Percentiles rank a stretch among this genome's conserved stretches.
Conservation (phyloP, 92 coral and sea anemone species). For the Porites rus region DNA sequence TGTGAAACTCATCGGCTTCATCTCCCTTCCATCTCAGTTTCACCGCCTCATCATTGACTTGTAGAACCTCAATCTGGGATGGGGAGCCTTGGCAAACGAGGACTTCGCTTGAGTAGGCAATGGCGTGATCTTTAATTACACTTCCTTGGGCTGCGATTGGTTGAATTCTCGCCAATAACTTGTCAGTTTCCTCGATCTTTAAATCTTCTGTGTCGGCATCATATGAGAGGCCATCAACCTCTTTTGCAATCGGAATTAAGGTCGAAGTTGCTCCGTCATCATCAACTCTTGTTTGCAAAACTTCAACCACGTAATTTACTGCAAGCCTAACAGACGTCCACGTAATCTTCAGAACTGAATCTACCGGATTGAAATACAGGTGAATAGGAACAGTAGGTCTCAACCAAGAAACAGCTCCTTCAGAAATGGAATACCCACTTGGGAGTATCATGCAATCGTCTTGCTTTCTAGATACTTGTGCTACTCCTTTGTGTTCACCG, state of each 20-base stretch:
- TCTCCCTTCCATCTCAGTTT: background rate
- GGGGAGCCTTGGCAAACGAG: constrained; percentile 14
- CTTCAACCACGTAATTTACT: constrained; percentile 1
- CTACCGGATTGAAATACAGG: constrained; percentile 1
- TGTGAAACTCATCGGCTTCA: background rate
- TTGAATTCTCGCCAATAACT: constrained; percentile 7
- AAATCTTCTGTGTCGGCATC: background rate
- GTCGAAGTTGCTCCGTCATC: background rate
- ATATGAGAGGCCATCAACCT: background rate
- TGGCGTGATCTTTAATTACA: background rate
- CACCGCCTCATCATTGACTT: background rate
- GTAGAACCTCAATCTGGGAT: background rate
- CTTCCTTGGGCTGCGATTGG: background rate
- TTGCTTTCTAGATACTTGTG: background rate
- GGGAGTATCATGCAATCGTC: background rate
- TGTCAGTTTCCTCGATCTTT: background rate
- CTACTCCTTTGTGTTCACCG: constrained; percentile 11
- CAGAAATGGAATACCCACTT: constrained; percentile 19
- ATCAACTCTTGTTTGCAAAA: background rate
- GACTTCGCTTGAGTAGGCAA: background rate
- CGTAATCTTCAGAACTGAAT: constrained; percentile 7
- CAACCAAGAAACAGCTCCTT: constrained; percentile 1
- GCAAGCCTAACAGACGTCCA: constrained; percentile 21
- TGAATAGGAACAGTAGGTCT: constrained; percentile 12
- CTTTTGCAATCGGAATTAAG: constrained; percentile 1